phyloP scores from a whole-genome alignment of 2,797 vertebrate species.

The Dipus sagitta region DNA sequence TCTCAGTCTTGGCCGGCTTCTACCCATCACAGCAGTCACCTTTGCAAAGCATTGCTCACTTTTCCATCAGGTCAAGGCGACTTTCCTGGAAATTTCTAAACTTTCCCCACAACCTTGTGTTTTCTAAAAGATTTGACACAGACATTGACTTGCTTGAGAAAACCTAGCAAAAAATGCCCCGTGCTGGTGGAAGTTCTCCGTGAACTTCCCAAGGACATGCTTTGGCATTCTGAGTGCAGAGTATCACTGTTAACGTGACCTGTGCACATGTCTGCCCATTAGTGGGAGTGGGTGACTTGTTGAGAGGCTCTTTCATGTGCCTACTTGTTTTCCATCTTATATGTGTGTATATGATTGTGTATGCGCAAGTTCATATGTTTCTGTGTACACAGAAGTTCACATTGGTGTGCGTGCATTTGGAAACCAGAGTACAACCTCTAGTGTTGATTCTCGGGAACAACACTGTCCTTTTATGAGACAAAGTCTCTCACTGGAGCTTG shows the following conservation, averaged over 20 bases:
- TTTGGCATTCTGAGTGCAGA: background rate
- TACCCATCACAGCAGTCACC: background rate
- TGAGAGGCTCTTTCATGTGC: background rate
- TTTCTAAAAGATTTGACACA: background rate
- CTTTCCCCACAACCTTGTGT: background rate
- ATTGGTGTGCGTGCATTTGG: too few relatives aligned
- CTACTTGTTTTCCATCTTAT: background rate
- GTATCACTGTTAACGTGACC: background rate
- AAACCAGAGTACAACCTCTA: too few relatives aligned
- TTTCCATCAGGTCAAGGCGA: background rate
- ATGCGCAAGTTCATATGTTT: too few relatives aligned
- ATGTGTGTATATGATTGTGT: too few relatives aligned
- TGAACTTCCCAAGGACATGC: background rate
- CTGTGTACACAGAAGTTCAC: too few relatives aligned
- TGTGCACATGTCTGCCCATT: background rate
- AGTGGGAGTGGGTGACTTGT: background rate
- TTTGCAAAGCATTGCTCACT: background rate
- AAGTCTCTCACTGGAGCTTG: too few relatives aligned
- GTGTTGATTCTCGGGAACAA: too few relatives aligned
- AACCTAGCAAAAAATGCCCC: background rate
- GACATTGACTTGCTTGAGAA: background rate
- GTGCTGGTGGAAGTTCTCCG: background rate
- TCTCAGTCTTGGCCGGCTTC: fast-evolving
- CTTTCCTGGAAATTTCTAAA: background rate
- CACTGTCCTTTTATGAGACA: too few relatives aligned